Base-by-base conservation (phyloP, 1,140 invertebrate species). In the Pseudachorutes palmiensis region DNA sequence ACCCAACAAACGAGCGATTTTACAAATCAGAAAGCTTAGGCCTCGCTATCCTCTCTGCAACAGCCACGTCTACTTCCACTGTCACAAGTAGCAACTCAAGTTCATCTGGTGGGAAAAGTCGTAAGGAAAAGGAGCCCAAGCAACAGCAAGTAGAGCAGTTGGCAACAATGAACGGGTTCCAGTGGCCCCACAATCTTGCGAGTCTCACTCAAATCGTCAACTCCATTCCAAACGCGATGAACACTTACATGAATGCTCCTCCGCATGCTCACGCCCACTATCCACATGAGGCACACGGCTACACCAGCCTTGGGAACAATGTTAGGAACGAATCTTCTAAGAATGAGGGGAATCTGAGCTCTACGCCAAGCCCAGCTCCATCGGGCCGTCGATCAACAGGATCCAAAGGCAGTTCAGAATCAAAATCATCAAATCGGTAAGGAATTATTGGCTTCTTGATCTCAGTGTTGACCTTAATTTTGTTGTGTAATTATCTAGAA, bases 161-260 rank as follows among this genome's bases (percentile, higher is more conserved):
- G 26, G 19, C 41, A 2, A 16, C 65, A 24, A 19, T 69, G 19
- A 61, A 61, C 30, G 67, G 65, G 9, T 70, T 71, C 32, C 68
- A 70, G 30, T 74, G 72, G 72, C 72, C 72, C 3, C 72, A 73
- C 41, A 70, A 70, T 32, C 60, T 74, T 26, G 72, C 70, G 0
- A 68, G 67, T 30, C 29, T 74, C 9, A 62, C 70, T 1, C 72
- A 74, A 60, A 74, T 74, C 30, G 72, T 74, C 0, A 74, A 74
- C 33, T 70, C 64, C 49, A 70, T 74, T 36, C 72, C 72, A 49
- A 70, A 65, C 58, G 62, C 71, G 1, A 70, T 72, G 68, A 49
- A 16, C 1, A 41, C 30, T 2, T 65, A 57, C 49, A 58, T 67
- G 58, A 55, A 55, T 30, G 63, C 2, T 49, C 62, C 29, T 65